phyloP scores from a whole-genome alignment of 2,888 invertebrate genomes.

The Melinaea menophilus region DNA sequence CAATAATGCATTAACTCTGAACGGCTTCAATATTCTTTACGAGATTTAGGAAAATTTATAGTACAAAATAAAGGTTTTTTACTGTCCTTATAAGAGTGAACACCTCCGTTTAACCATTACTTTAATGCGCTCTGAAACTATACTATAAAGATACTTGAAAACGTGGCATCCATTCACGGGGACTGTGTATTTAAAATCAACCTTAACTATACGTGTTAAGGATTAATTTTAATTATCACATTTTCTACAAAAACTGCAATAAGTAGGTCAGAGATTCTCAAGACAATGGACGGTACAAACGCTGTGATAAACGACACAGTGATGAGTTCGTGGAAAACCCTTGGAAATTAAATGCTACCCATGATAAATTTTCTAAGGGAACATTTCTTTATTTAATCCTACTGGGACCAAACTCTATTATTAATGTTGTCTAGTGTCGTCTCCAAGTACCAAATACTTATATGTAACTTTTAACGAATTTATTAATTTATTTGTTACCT shows the following conservation, averaged over 20 bases:
- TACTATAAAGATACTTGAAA: constrained; percentile 3
- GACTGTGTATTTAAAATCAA: background rate
- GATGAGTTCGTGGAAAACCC: constrained; percentile 52
- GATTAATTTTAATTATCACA: constrained; percentile 10
- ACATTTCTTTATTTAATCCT: constrained; percentile 21
- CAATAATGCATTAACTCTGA: too few species aligned
- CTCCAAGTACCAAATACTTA: too few species aligned
- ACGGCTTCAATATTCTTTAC: too few species aligned
- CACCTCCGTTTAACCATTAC: background rate
- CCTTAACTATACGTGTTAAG: constrained; percentile 3
- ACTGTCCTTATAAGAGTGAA: background rate
- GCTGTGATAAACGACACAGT: constrained; percentile 60
- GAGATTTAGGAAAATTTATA: too few species aligned
- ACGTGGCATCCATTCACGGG: background rate
- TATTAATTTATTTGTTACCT: too few species aligned
- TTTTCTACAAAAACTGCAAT: constrained; percentile 29
- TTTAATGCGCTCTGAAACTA: constrained; percentile 1
- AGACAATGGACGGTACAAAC: constrained; percentile 55
- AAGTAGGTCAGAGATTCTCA: constrained; percentile 52
- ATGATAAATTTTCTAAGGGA: constrained; percentile 50
- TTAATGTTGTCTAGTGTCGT: background rate
- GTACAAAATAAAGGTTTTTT: too few species aligned
- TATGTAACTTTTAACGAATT: too few species aligned
- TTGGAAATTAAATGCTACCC: constrained; percentile 58
- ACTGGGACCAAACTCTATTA: background rate